Evolutionary conservation across 2,888 invertebrate species (phyloP).

Genomic region (Stramonita haemastoma): DNA sequence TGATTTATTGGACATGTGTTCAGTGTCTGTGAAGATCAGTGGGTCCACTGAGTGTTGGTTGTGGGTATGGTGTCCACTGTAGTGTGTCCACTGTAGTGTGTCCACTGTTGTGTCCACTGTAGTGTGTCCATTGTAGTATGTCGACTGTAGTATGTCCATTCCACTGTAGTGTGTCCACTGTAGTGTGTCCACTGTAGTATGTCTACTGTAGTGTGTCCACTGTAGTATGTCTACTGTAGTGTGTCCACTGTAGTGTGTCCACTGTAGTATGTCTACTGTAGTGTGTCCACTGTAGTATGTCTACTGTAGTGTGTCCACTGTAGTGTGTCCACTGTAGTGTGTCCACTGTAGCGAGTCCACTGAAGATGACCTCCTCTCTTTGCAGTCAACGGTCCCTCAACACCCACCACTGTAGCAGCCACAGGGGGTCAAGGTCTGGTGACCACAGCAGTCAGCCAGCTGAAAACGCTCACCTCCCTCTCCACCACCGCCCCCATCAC

Average conservation of each 20-base stretch:
- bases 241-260: too few relatives aligned
- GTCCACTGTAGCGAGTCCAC: too few relatives aligned
- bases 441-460: constrained; percentile 28
- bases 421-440: not conserved
- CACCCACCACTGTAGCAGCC: constrained; percentile 30
- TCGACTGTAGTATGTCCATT: too few relatives aligned
- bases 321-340: not conserved
- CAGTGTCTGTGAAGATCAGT: too few relatives aligned
- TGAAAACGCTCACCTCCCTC: constrained; percentile 19
- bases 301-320: too few relatives aligned
- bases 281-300: not conserved
- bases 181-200: not conserved
- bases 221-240: too few relatives aligned
- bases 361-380: not conserved
- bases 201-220: too few relatives aligned
- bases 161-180: too few relatives aligned
- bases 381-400: constrained; percentile 33
- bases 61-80: too few relatives aligned
- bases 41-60: too few relatives aligned
- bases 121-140: not conserved
- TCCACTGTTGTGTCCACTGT: too few relatives aligned
- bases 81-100: not conserved
- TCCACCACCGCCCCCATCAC: not conserved
- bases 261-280: not conserved
- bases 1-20: too few relatives aligned